phyloP scores from a whole-genome alignment of 2,797 vertebrate genomes.

The Karalla daura region DNA sequence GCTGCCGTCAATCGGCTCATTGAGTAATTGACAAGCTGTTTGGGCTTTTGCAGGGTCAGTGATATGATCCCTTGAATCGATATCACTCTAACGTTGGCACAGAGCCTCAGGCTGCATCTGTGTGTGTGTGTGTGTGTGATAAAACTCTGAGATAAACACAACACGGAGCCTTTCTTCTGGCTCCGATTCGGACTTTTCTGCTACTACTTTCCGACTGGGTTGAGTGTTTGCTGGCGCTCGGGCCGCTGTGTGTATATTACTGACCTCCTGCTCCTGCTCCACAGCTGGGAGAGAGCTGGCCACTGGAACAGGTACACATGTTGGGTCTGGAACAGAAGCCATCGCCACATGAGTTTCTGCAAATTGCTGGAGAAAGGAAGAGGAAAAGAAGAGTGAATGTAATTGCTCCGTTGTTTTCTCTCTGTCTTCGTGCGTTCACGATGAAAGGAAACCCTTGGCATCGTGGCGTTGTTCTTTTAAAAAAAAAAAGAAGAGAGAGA shows the following conservation, averaged over 20 bases:
- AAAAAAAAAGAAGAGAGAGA: conserved; percentile 27
- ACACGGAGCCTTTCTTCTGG: neutral
- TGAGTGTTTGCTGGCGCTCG: neutral
- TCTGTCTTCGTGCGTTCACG: no score
- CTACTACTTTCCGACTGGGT: neutral
- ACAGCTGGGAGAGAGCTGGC: conserved; percentile 93
- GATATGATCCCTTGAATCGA: neutral
- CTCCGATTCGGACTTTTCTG: neutral
- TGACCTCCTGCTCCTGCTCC: conserved; percentile 86
- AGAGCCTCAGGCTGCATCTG: neutral
- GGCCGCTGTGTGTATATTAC: conserved; percentile 36
- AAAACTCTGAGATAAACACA: neutral
- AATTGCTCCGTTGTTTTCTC: neutral
- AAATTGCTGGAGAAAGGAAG: conserved; percentile 84
- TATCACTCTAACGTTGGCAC: no score
- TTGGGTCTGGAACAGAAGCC: conserved; percentile 96
- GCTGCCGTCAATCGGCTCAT: neutral
- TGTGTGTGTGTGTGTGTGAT: no score
- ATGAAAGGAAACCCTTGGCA: no score
- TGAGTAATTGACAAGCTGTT: neutral
- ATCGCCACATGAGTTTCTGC: conserved; percentile 91
- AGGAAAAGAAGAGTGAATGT: neutral
- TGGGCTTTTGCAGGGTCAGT: neutral
- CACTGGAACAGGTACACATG: conserved; percentile 93
- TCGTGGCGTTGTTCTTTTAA: no score